Conservation (phyloP, 64 coral and sea anemone genomes). For the Montipora sp. region DNA sequence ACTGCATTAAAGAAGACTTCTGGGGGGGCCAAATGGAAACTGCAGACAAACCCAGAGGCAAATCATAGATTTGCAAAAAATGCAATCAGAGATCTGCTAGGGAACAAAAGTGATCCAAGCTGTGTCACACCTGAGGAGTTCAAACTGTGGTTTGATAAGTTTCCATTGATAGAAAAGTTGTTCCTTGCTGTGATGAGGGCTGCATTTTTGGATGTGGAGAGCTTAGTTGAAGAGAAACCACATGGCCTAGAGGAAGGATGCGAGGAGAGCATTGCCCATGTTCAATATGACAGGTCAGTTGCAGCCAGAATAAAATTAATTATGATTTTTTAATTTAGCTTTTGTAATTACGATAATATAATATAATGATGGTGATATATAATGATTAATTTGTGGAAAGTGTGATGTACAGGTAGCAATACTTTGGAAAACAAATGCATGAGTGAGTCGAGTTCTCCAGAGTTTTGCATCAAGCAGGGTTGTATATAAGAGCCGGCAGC, state of each 20-base stretch:
- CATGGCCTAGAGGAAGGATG: slow-evolving; percentile 95
- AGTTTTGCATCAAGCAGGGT: too few species aligned
- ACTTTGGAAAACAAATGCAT: neutral
- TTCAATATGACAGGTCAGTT: slow-evolving; percentile 87
- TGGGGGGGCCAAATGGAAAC: slow-evolving; percentile 68
- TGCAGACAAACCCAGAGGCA: slow-evolving; percentile 57
- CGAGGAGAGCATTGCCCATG: slow-evolving; percentile 84
- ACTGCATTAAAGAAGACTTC: slow-evolving; percentile 78
- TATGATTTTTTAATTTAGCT: too few species aligned
- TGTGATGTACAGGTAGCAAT: neutral
- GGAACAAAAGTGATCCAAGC: slow-evolving; percentile 65
- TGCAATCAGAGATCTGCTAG: slow-evolving; percentile 60
- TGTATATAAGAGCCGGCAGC: too few species aligned
- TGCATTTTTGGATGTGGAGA: slow-evolving; percentile 76
- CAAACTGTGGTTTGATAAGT: slow-evolving; percentile 70
- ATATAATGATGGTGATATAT: neutral
- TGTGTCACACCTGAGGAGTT: slow-evolving; percentile 73
- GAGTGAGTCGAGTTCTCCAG: too few species aligned
- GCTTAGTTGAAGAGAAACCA: slow-evolving; percentile 69
- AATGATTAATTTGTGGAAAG: neutral
- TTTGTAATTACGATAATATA: too few species aligned
- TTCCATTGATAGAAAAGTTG: slow-evolving; percentile 73
- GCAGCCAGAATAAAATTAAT: neutral
- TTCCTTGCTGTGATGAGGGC: slow-evolving; percentile 83
- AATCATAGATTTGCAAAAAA: slow-evolving; percentile 83